Evolutionary conservation across 2,888 invertebrate genomes (phyloP).

Genomic region (Deilephila porcellus): DNA sequence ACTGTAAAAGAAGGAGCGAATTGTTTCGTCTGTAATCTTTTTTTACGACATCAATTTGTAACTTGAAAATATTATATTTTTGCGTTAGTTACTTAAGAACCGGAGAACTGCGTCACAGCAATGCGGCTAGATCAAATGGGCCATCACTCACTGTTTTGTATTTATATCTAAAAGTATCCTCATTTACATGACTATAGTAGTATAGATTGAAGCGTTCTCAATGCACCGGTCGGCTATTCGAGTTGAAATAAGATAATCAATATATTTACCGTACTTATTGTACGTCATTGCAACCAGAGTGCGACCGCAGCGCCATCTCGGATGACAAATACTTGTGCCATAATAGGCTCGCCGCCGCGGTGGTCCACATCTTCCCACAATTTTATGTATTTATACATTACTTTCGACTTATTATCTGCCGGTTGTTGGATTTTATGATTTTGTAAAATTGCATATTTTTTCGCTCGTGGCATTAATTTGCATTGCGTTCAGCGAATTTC

Average conservation of each 20-base stretch:
- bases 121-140: neutral
- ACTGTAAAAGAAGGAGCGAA: no score
- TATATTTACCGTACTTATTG: conserved; percentile 29
- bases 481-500: no score
- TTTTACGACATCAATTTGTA: no score
- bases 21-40: no score
- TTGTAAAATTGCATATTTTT: neutral
- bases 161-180: neutral
- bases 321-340: conserved; percentile 56
- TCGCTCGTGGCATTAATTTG: neutral
- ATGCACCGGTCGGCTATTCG: neutral
- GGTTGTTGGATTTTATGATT: conserved; percentile 25
- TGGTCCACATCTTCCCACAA: conserved; percentile 61
- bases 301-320: conserved; percentile 54
- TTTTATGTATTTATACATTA: conserved; percentile 31
- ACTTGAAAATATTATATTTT: no score
- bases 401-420: conserved; percentile 6
- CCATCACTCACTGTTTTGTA: neutral
- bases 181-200: neutral
- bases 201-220: conserved; percentile 11
- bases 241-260: conserved; percentile 25
- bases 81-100: no score
- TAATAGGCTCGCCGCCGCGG: conserved; percentile 54
- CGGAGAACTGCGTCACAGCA: no score
- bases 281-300: conserved; percentile 51